Conservation (phyloP, 2,888 invertebrate genomes). For the Dolomedes plantarius region DNA sequence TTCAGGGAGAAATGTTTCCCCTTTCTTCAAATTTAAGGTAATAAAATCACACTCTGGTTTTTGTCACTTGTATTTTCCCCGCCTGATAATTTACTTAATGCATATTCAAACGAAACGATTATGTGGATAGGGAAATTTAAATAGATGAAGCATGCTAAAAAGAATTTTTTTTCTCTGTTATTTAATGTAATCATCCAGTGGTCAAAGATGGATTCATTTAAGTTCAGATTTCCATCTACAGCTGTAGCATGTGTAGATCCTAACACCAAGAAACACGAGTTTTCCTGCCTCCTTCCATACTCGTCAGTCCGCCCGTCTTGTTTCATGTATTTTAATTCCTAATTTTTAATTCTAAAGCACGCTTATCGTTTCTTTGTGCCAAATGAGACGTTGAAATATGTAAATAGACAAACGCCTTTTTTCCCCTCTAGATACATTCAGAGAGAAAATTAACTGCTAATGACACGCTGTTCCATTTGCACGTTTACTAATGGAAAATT, state of each 20-base stretch:
- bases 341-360: neutral
- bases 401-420: conserved; percentile 6
- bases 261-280: conserved; percentile 55
- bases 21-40: no score
- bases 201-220: neutral
- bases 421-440: neutral
- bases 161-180: no score
- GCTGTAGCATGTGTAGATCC: neutral
- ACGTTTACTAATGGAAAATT: neutral
- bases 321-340: conserved; percentile 40
- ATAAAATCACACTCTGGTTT: no score
- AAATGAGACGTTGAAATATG: conserved; percentile 54
- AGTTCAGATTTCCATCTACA: neutral
- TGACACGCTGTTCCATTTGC: conserved; percentile 9
- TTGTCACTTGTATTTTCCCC: no score
- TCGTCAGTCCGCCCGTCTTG: conserved; percentile 50
- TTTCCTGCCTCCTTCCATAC: conserved; percentile 56
- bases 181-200: no score
- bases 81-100: no score
- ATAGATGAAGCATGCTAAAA: no score
- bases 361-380: conserved; percentile 24
- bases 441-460: conserved; percentile 7
- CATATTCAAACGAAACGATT: no score
- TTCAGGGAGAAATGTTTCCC: no score
- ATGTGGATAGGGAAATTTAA: no score